Evolutionary conservation across 2,888 invertebrate species (phyloP), one percentile per base, ranked within the genome.

Genomic region (Caenorhabditis japonica): DNA sequence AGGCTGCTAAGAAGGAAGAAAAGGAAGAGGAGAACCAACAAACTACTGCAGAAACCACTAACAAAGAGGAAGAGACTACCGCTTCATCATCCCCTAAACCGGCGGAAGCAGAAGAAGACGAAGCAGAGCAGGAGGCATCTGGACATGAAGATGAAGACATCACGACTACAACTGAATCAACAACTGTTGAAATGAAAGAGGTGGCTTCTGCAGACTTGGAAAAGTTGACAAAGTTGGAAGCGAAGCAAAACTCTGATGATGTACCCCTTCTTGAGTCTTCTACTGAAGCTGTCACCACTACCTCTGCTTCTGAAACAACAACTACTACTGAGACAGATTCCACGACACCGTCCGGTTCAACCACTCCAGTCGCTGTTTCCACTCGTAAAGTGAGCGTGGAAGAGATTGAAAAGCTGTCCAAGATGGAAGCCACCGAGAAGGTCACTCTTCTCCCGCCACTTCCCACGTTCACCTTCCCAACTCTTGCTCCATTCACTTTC

Each of bases 401-500:
- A 19, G 66, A 73, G 30, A 66, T 73, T 19, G 66, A 73, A n/a
- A 64, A 73, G 21, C 52, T 59, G n/a, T 49, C 55, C 5, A 73
- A 73, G 46, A 38, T 60, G 49, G 73, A 68, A 27, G 56, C 60
- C 4, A 46, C 51, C 33, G 62, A 68, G 39, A 73, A 55, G 34
- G 53, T 59, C 10, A 73, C 68, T 2, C 61, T 73, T 25, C 56
- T 73, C 25, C 73, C 66, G 25, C 66, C 73, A 25, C 62, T 74
- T 19, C 61, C 69, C 30, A 69, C 68, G 17, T 69, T 69, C 47
- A 53, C 56, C 2, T 60, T 69, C 53, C 74, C 74, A 17, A 74
- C 74, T 1, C 27, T 74, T 15, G 52, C 56, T 36, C 68, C 74
- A n/a, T 74, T 74, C 41, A 61, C 73, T 12, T 62, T 68, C 34